Conservation (phyloP, 2,113 vertebrate species). For the Perca schrenkii region DNA sequence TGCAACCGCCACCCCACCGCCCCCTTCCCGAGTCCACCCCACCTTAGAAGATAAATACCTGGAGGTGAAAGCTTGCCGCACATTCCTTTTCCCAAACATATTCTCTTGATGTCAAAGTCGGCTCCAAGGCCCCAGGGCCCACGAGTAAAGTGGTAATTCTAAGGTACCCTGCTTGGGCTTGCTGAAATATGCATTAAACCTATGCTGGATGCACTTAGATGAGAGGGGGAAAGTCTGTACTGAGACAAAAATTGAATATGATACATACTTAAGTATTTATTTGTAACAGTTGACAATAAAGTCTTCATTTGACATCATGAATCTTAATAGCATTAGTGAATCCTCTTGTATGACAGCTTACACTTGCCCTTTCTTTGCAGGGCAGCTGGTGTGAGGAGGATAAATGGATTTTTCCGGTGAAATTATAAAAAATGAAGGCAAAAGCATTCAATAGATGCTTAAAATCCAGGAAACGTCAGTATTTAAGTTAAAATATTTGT, state of each 20-base stretch:
- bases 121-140: conserved; percentile 92
- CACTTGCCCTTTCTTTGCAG: background rate
- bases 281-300: conserved; percentile 41
- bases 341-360: background rate
- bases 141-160: conserved; percentile 91
- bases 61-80: conserved; percentile 92
- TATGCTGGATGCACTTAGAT: conserved; percentile 83
- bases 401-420: conserved; percentile 4
- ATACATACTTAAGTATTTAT: conserved; percentile 67
- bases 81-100: conserved; percentile 96
- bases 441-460: conserved; percentile 22
- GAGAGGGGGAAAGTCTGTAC: conserved; percentile 75
- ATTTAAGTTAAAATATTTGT: conserved; percentile 46
- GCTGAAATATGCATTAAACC: conserved; percentile 98
- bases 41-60: conserved; percentile 93
- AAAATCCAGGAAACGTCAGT: conserved; percentile 30
- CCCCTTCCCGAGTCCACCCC: conserved; percentile 77
- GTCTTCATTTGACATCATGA: conserved; percentile 34
- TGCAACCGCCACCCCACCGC: conserved; percentile 67
- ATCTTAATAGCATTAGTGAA: background rate
- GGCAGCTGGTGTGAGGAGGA: conserved; percentile 2
- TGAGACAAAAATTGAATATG: conserved; percentile 66
- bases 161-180: conserved; percentile 93
- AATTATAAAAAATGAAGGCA: conserved; percentile 33
- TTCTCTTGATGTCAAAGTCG: conserved; percentile 93